phyloP scores from a whole-genome alignment of 2,888 invertebrate genomes.

The Mesochorus sp. region DNA sequence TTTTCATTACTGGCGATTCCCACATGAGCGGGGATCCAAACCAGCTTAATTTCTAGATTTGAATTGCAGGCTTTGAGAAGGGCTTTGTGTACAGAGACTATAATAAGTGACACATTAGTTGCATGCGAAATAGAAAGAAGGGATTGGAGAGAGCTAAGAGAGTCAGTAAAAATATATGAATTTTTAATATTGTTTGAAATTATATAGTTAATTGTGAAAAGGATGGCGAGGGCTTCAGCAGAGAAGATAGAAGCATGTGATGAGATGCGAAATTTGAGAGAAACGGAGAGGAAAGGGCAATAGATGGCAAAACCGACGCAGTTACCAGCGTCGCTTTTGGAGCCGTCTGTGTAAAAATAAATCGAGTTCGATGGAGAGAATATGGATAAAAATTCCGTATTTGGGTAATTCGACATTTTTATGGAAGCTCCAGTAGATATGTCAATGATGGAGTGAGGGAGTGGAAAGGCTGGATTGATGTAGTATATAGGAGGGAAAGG shows the following conservation, averaged over 20 bases:
- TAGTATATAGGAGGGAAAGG: constrained; percentile 5
- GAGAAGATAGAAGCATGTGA: constrained; percentile 48
- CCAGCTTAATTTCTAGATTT: background rate
- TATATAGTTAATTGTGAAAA: background rate
- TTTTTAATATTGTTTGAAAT: background rate
- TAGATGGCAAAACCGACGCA: constrained; percentile 33
- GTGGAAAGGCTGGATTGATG: background rate
- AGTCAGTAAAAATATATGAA: constrained; percentile 23
- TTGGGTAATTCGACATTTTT: background rate
- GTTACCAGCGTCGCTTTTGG: background rate
- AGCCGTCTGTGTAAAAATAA: constrained; percentile 56
- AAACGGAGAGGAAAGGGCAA: constrained; percentile 12
- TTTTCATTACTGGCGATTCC: constrained; percentile 23
- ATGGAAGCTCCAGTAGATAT: background rate
- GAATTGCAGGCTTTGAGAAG: background rate
- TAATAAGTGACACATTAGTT: background rate
- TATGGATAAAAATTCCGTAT: background rate
- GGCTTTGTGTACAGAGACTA: background rate
- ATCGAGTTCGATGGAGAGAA: background rate
- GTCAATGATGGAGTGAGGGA: background rate
- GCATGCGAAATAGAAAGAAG: background rate
- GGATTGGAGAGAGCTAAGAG: constrained; percentile 16
- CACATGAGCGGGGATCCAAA: constrained; percentile 17
- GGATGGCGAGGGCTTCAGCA: constrained; percentile 40
- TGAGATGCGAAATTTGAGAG: constrained; percentile 2